Evolutionary conservation across 2,113 vertebrate species (phyloP).

Genomic region (Oreotragus oreotragus): DNA sequence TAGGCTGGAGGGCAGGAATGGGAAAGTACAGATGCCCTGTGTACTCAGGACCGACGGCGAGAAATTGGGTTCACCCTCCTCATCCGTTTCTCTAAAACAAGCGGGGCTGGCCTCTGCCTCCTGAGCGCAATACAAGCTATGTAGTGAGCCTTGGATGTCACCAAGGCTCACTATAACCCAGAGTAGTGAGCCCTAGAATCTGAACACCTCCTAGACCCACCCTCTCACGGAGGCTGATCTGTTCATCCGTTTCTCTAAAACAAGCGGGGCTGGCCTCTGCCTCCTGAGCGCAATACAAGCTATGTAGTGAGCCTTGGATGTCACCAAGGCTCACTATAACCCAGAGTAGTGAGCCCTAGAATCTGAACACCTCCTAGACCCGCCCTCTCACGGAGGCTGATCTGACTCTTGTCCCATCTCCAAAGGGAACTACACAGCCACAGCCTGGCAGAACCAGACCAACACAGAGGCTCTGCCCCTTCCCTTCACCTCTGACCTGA

Average conservation of each 20-base stretch:
- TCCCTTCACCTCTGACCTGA: not conserved
- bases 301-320: not conserved
- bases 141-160: not conserved
- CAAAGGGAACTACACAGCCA: not conserved
- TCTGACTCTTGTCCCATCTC: not conserved
- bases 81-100: not conserved
- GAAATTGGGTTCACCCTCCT: not conserved
- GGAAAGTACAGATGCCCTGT: not conserved
- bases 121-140: too few species aligned
- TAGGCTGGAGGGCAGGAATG: too few species aligned
- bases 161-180: not conserved
- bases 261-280: too few species aligned
- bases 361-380: not conserved
- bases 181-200: not conserved
- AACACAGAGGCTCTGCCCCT: not conserved
- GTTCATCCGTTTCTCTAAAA: too few species aligned
- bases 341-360: not conserved
- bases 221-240: not conserved
- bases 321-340: not conserved
- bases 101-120: too few species aligned
- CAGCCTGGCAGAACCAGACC: not conserved
- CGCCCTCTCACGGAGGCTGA: not conserved
- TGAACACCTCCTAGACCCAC: not conserved
- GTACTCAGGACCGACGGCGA: fast-evolving
- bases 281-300: too few species aligned